Evolutionary conservation across 2,888 invertebrate species (phyloP), one percentile per base, ranked within the genome.

Genomic region (Cephus sareptanus): DNA sequence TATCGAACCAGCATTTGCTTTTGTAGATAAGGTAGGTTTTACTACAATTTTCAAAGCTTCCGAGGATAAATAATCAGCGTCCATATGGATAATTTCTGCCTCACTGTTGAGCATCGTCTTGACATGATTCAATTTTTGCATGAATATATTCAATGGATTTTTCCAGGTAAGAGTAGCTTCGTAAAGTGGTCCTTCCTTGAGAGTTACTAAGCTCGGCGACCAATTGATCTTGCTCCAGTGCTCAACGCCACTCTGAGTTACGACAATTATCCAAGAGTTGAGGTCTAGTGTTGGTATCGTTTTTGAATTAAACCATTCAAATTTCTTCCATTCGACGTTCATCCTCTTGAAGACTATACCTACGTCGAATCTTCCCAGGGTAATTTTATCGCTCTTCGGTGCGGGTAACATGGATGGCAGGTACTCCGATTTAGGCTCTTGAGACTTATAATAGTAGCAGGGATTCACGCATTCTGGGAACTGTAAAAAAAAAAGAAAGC

Each of bases 91-190:
- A 4, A 90, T 81, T 0, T 89, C 90, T 33, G 89, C 87, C 76
- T 90, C 89, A 0, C 90, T 90, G 56, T 23, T 56, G 56, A 56
- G 56, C 56, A 23, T 56, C 9, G 56, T 15, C 56, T 56, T 56
- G 56, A 56, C 56, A 1, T 23, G 56, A 56, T 56, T 56, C 56
- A 56, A 9, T 15, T 23, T 56, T 56, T 56, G 56, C 23, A 56
- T 56, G 74, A 89, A 90, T 69, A 87, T 89, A 40, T 90, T 89
- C 34, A 90, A 80, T 81, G 89, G 90, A 80, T 88, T 89, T 68
- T 90, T 90, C 91, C 91, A 91, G n/a, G 90, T 88, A 12, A 91
- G 84, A 1, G 87, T 89, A 0, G 91, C 91, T 70, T 91, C 91
- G 82, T 85, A 90, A 13, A 91, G 85, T 0, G 89, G 85, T 0